A percentile compares a stretch with the other conserved stretches of the same genome.
Evolutionary conservation across 2,888 invertebrate genomes (phyloP).

Genomic region (Sinopyrophorus schimmeli): DNA sequence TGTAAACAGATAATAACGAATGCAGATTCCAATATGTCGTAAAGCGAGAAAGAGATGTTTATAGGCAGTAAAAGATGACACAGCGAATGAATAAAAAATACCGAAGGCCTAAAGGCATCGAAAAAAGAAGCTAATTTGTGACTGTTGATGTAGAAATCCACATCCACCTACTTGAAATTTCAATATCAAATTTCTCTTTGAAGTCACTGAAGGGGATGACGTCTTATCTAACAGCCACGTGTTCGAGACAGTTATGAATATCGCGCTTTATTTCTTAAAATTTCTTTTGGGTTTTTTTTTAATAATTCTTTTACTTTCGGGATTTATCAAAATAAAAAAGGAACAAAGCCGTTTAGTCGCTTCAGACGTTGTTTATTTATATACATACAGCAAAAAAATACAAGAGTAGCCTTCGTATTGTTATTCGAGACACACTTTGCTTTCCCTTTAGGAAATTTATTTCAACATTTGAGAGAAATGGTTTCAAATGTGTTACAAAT

Average conservation of each 20-base stretch:
- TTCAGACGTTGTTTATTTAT: background rate
- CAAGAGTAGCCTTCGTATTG: slow-evolving; percentile 2
- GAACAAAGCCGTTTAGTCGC: slow-evolving; percentile 1
- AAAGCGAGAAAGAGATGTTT: too few relatives aligned
- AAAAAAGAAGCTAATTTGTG: slow-evolving; percentile 19
- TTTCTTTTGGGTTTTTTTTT: background rate
- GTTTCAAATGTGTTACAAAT: slow-evolving; percentile 16
- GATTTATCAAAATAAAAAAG: background rate
- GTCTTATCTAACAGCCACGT: slow-evolving; percentile 25
- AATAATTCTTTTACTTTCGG: background rate
- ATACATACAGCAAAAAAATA: too few relatives aligned
- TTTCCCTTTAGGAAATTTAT: slow-evolving; percentile 15
- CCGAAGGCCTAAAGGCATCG: too few relatives aligned
- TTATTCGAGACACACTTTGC: slow-evolving; percentile 8
- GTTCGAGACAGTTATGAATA: slow-evolving; percentile 26
- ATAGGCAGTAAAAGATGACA: too few relatives aligned
- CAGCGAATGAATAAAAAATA: too few relatives aligned
- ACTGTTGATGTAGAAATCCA: slow-evolving; percentile 29
- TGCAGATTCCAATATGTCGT: too few relatives aligned
- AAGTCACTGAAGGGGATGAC: slow-evolving; percentile 23
- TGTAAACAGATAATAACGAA: too few relatives aligned
- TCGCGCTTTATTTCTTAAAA: slow-evolving; percentile 8
- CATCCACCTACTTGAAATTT: slow-evolving; percentile 24
- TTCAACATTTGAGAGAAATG: slow-evolving; percentile 10
- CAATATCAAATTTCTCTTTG: slow-evolving; percentile 28